These are phyloP conservation scores for Yponomeuta evonymella DNA, from an alignment of 2,888 invertebrate species.

Conservation along the genomic window DNA sequence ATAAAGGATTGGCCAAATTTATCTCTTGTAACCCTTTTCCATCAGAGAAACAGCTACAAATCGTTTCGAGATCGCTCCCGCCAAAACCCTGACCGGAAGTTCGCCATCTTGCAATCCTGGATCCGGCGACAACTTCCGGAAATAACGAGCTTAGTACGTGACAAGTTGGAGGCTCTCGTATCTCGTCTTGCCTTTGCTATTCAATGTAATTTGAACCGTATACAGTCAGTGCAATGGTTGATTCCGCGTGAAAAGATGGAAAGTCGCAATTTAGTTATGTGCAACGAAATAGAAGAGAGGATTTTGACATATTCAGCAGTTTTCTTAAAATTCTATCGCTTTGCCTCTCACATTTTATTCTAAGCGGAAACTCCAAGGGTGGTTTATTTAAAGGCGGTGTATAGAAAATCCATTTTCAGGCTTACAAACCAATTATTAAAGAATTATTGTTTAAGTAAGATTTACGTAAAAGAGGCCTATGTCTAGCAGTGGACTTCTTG, in stretches of 20 bases:
- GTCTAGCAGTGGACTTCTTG: too few relatives aligned
- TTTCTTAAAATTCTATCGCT: constrained; percentile 7
- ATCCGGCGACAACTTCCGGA: constrained; percentile 17
- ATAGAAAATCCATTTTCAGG: background rate
- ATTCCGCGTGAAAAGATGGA: background rate
- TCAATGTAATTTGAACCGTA: background rate
- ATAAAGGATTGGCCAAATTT: background rate
- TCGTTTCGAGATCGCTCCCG: constrained; percentile 9
- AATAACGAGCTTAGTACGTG: constrained; percentile 17
- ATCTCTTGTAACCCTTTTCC: background rate
- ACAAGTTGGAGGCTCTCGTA: constrained; percentile 9
- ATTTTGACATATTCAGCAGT: constrained; percentile 14
- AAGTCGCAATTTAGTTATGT: background rate
- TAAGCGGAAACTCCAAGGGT: background rate
- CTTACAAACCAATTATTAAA: background rate
- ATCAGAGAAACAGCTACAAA: constrained; percentile 8
- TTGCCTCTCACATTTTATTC: background rate
- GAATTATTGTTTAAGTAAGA: too few relatives aligned
- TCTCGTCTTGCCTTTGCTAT: background rate
- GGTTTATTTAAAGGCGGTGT: background rate
- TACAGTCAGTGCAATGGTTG: background rate
- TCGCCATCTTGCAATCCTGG: constrained; percentile 14
- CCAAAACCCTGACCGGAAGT: constrained; percentile 15
- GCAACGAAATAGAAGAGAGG: constrained; percentile 6
- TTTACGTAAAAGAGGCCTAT: too few relatives aligned